Base-by-base conservation (phyloP, 2,888 invertebrate genomes). In the Allacma fusca region DNA sequence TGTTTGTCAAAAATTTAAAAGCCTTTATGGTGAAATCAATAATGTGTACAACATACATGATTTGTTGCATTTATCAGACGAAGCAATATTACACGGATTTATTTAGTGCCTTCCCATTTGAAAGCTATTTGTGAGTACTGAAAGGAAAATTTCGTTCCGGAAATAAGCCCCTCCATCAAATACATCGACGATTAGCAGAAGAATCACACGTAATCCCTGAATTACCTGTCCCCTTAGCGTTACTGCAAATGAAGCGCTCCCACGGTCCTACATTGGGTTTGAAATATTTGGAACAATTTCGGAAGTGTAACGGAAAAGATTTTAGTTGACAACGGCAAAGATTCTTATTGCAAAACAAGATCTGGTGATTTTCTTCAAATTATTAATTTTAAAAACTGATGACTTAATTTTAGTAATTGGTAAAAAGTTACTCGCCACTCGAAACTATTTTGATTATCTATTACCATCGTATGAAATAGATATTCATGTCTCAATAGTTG, bases 161-260 rank as follows among this genome's bases (percentile, higher is more conserved):
- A 28, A 26, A 68, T 68, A 26, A 68, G 24, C 68, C 68, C 24
- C 23, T 68, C 2, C 68, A 68, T n/a, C 68, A 68, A n/a, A 16
- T 68, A 34, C 16, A 29, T 19, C 24, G 68, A 68, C n/a, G 24
- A 28, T 34, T 34, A 29, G 68, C 28, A 68, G 28, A 34, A 12
- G 21, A 19, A 24, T 4, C 34, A 9, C 19, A 19, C 7, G 19
- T 21, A 5, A 5, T 59, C 5, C 59, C 5, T 4, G 5, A 59
- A 13, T 59, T 7, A 13, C 12, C 16, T 64, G 16, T 2, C 13
- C 2, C 21, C 4, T 64, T 16, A 21, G 2, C 34, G n/a, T 28
- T 5, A 26, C 24, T 34, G 4, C 34, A 68, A 68, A 34, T 29
- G 34, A 19, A 34, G n/a, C 68, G 19, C 2, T 68, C 9, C 16